phyloP scores from a whole-genome alignment of 2,113 vertebrate species.

The Epinephelus cyanopodus region DNA sequence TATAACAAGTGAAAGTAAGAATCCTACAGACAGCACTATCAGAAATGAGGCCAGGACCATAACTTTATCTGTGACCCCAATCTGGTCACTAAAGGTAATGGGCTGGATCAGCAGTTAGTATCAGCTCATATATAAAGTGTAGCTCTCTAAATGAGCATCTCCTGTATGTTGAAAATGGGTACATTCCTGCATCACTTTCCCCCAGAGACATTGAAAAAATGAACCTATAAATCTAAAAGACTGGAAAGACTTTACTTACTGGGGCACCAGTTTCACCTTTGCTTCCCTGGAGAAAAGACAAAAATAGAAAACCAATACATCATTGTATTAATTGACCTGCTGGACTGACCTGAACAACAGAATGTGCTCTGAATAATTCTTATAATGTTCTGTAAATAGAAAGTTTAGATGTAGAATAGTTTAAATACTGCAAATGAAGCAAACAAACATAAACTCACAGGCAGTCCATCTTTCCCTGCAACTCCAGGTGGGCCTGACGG shows the following conservation, averaged over 20 bases:
- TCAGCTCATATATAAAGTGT: neutral
- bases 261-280: conserved; percentile 79
- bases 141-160: neutral
- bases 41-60: neutral
- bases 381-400: neutral
- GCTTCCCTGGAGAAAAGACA: conserved; percentile 77
- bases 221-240: conserved; percentile 8
- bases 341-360: conserved; percentile 9
- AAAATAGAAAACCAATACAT: conserved; percentile 33
- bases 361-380: neutral
- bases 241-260: conserved; percentile 71
- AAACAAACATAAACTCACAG: conserved; percentile 76
- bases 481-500: conserved; percentile 68
- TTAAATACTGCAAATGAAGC: neutral
- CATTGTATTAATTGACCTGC: neutral
- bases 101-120: neutral
- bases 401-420: neutral
- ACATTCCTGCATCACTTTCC: neutral
- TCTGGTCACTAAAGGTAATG: neutral
- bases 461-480: conserved; percentile 78
- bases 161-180: neutral
- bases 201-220: conserved; percentile 1
- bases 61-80: neutral
- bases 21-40: neutral
- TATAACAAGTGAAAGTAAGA: neutral